Base-by-base conservation (phyloP, 2,113 vertebrate species). In the Fukomys damarensis region DNA sequence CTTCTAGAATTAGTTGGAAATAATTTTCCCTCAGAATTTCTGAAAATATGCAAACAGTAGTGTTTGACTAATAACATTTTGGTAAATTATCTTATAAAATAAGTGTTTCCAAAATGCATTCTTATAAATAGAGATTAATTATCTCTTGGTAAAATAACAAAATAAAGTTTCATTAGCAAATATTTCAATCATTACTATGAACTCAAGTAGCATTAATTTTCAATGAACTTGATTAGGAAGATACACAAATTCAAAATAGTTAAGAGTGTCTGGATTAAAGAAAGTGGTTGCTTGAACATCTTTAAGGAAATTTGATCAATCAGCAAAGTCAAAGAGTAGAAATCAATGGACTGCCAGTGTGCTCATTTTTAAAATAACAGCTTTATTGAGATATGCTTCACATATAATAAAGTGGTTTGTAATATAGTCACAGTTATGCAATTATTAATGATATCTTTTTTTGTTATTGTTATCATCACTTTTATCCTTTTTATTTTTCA, bases 131-230 rank as follows among this genome's bases (percentile, higher is more conserved):
- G 84, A 93, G 54, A 82, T 82, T 90, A 80, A 93, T 92, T 76
- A 81, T 52, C 20, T 84, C 41, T 86, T 90, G 43, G 77, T 91
- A 80, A 96, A 93, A 80, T 89, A 56, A 35, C 20, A 59, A 81
- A 84, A 74, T 63, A 46, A 28, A 58, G 74, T 86, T 85, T 41
- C 20, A 54, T 30, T 63, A 86, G 20, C 43, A 88, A 86, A 96
- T 87, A 1, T 99, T 99, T 65, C 99, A 81, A 38, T 63, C 46
- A 49, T 46, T 72, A 81, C 56, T 20, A 52, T 65, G 58, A 82
- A 74, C 24, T 88, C 65, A 43, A 65, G 28, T 35, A 70, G 66
- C n/a, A 70, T 49, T 49, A n/a, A 76, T 82, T 87, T 92, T 65
- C 12, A 66, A 0, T 74, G 20, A 32, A 91, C 41, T 91, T 65